A percentile compares a stretch with the other conserved stretches of the same genome.
These are phyloP conservation scores for Muntiacus muntjak DNA, from an alignment of 2,113 vertebrate genomes.

Conservation along the genomic window DNA sequence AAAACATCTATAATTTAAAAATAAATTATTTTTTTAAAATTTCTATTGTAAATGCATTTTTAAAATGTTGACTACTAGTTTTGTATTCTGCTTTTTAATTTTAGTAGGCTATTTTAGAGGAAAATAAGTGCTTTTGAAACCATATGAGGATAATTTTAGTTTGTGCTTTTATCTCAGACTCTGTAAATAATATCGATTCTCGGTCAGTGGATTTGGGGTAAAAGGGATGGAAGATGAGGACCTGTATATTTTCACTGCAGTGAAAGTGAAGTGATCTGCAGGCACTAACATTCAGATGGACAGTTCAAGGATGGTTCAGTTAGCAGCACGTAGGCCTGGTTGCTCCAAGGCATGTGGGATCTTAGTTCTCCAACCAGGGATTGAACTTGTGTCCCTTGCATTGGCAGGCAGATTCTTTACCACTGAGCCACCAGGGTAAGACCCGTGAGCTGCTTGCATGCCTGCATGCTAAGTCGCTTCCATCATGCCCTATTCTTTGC, in stretches of 20 bases:
- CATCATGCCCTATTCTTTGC: no score
- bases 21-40: not conserved
- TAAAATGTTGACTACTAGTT: not conserved
- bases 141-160: not conserved
- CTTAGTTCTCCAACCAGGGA: not conserved
- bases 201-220: not conserved
- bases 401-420: not conserved
- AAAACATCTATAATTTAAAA: not conserved
- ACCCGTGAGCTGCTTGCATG: not conserved
- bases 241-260: not conserved
- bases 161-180: not conserved
- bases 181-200: not conserved
- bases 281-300: not conserved
- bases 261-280: not conserved
- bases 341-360: not conserved
- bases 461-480: no score
- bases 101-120: not conserved
- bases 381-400: not conserved
- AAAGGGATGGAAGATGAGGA: not conserved
- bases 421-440: not conserved
- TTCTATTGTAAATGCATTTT: not conserved
- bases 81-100: not conserved
- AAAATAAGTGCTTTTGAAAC: not conserved
- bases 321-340: rapidly evolving
- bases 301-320: not conserved